These are phyloP conservation scores for Paramisgurnus dabryanus DNA, from an alignment of 2,113 vertebrate species.

Conservation along the genomic window DNA sequence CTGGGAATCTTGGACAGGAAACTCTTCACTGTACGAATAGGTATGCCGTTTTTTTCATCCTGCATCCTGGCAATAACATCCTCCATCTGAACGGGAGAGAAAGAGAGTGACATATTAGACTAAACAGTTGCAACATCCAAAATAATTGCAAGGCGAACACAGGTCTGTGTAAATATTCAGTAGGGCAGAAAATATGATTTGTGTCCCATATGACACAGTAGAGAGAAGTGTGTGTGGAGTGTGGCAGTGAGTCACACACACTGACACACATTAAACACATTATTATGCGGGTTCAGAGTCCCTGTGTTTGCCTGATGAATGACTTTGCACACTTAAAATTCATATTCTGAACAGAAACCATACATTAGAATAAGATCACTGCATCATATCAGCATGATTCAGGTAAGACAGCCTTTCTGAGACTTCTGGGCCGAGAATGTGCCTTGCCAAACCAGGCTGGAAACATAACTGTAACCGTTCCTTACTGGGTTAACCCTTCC, in stretches of 20 bases:
- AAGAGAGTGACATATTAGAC: slow-evolving; percentile 19
- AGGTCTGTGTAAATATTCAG: slow-evolving; percentile 10
- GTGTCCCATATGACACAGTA: neutral
- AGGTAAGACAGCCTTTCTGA: too few relatives aligned
- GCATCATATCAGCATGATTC: too few relatives aligned
- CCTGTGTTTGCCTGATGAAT: too few relatives aligned
- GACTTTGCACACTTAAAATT: too few relatives aligned
- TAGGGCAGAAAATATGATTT: slow-evolving; percentile 16
- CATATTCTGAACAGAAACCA: too few relatives aligned
- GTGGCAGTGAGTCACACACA: neutral
- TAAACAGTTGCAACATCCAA: slow-evolving; percentile 11
- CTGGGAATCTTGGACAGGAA: slow-evolving; percentile 98
- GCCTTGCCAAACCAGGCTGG: too few relatives aligned
- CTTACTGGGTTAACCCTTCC: too few relatives aligned
- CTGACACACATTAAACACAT: neutral
- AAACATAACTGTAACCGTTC: too few relatives aligned
- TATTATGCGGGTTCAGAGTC: neutral
- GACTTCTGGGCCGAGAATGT: too few relatives aligned
- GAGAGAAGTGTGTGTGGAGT: neutral
- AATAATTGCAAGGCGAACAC: neutral
- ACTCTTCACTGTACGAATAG: slow-evolving; percentile 97
- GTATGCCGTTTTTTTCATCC: slow-evolving; percentile 96
- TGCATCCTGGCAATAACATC: slow-evolving; percentile 97
- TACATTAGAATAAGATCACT: too few relatives aligned
- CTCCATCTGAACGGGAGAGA: slow-evolving; percentile 83